A percentile compares a stretch with the other conserved stretches of the same genome.
Conservation (phyloP, 1,140 invertebrate genomes). For the Lineus longissimus region DNA sequence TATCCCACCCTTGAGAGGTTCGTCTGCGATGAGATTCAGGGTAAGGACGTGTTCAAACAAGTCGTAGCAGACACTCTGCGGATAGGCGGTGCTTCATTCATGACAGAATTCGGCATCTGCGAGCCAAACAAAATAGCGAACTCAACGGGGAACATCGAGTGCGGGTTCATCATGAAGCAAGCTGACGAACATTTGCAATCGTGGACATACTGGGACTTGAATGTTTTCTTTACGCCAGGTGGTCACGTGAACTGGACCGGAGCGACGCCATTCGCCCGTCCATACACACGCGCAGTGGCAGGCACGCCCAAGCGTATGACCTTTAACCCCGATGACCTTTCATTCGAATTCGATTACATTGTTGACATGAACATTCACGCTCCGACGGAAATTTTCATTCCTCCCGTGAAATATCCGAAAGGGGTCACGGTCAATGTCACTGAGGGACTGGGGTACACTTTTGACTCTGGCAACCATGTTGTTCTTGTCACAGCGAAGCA, state of each 20-base stretch:
- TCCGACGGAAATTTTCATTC: conserved; percentile 29
- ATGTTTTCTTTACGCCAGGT: conserved; percentile 22
- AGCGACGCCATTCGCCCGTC: conserved; percentile 21
- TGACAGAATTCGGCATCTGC: conserved; percentile 37
- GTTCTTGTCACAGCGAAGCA: too few species aligned
- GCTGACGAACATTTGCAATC: conserved; percentile 28
- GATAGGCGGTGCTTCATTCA: conserved; percentile 26
- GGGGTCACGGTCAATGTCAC: conserved; percentile 8
- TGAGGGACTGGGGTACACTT: not conserved
- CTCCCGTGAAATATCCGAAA: conserved; percentile 22
- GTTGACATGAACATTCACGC: conserved; percentile 8
- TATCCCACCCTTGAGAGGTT: conserved; percentile 13
- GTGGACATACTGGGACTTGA: conserved; percentile 37
- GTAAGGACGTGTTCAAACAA: conserved; percentile 15
- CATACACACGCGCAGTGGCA: conserved; percentile 25
- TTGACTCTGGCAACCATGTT: not conserved
- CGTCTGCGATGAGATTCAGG: conserved; percentile 27
- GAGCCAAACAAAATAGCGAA: conserved; percentile 20
- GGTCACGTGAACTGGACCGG: conserved; percentile 14
- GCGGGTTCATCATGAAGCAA: conserved; percentile 24
- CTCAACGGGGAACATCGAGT: conserved; percentile 25
- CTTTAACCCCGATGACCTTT: conserved; percentile 15
- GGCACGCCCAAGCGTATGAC: conserved; percentile 18
- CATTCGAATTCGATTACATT: conserved; percentile 19
- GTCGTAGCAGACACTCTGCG: conserved; percentile 12